Conservation (phyloP, 2,797 vertebrate genomes). For the Clarias fuscus region DNA sequence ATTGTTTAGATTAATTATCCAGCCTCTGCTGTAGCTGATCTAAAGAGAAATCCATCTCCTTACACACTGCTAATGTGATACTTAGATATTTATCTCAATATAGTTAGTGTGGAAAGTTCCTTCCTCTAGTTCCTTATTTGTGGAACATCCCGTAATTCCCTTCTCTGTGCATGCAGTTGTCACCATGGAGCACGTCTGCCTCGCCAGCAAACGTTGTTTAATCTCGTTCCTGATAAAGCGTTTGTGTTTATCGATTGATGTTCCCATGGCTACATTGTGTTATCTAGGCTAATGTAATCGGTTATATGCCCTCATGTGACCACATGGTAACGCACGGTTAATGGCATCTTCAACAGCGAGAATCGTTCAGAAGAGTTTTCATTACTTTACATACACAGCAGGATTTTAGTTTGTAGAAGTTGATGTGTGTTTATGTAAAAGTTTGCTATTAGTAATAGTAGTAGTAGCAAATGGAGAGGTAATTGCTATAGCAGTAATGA, state of each 20-base stretch:
- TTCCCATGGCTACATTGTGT: constrained; percentile 6
- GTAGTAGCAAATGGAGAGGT: no score
- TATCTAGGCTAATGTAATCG: not conserved
- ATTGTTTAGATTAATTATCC: not conserved
- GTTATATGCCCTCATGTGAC: not conserved
- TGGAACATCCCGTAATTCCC: not conserved
- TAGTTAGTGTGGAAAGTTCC: not conserved
- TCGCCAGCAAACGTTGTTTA: not conserved
- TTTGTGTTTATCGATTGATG: not conserved
- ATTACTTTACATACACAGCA: not conserved
- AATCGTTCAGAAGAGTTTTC: not conserved
- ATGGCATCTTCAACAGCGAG: not conserved
- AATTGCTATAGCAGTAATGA: no score
- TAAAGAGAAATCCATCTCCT: not conserved
- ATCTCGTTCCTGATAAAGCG: not conserved
- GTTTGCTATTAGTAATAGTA: not conserved
- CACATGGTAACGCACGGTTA: no score
- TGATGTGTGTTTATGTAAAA: not conserved
- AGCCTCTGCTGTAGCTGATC: not conserved
- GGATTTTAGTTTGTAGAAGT: not conserved
- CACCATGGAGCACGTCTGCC: not conserved
- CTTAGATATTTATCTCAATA: not conserved
- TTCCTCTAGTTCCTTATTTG: not conserved
- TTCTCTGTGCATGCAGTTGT: not conserved
- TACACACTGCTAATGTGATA: not conserved